Base-by-base conservation (phyloP, 2,113 vertebrate genomes). In the Urocitellus parryii region DNA sequence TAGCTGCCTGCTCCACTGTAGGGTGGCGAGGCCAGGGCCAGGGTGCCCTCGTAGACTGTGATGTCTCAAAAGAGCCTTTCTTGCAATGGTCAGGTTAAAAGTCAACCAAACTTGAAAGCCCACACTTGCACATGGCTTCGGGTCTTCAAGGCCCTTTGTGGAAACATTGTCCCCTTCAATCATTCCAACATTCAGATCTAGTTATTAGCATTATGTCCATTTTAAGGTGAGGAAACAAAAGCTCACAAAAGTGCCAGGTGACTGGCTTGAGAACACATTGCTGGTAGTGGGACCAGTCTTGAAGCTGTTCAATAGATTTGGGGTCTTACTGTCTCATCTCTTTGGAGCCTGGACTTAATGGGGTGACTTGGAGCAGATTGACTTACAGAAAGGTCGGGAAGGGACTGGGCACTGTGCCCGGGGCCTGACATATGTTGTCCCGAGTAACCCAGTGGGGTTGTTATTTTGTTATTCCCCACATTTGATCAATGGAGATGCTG, bases 1-100 rank as follows among this genome's bases (percentile, higher is more conserved):
- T 3, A 5, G 16, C 48, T 32, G 27, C 72, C 72, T 81, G 32
- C 82, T n/a, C 2, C 8, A 25, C 2, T 2, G 5, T 68, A 34
- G 39, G 79, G 79, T 9, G 2, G 85, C 39, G 13, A 45, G 53
- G 48, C 14, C 18, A 17, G 67, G n/a, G 34, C 83, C 9, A 1
- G n/a, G 6, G 39, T 0, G 0, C 67, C 45, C 8, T 37, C 61
- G 27, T 32, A 65, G 72, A 65, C 68, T 0, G 1, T 8, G 80
- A 53, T n/a, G 2, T 79, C 78, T 70, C n/a, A 14, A 32, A 70
- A 86, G 83, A 90, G 20, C 29, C 10, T 63, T 63, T 87, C 32
- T 92, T 16, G 16, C 10, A 10, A 61, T 53, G 6, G 10, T 53
- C 45, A 9, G 0, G 24, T 51, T 45, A 45, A 81, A 63, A 67